Conservation (phyloP, 2,113 vertebrate genomes). For the Struthio camelus region DNA sequence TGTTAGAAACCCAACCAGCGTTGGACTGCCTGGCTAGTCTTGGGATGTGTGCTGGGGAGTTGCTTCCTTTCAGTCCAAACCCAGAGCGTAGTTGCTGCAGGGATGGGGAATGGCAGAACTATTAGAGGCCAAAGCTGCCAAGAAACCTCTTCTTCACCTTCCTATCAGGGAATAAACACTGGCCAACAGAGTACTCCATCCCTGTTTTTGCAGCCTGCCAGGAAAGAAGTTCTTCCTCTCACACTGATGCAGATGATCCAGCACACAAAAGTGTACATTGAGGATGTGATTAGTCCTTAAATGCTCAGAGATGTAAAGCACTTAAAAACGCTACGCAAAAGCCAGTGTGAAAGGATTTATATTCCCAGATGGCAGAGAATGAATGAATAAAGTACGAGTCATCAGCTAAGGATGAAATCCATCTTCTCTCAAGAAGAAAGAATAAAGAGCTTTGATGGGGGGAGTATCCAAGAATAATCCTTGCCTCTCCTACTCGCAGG, state of each 20-base stretch:
- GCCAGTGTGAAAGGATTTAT: conserved; percentile 14
- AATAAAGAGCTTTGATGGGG: neutral
- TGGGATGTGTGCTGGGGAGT: neutral
- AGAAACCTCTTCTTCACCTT: neutral
- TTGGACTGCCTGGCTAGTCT: neutral
- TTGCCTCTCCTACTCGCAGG: neutral
- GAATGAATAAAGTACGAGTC: neutral
- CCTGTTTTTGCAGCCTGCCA: neutral
- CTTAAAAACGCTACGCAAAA: conserved; percentile 24
- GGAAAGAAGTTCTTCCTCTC: neutral
- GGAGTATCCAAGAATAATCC: neutral
- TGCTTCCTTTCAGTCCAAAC: neutral
- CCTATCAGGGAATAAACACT: neutral
- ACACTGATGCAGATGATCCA: neutral
- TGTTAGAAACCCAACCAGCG: neutral
- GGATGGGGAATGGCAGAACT: neutral
- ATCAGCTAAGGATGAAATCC: conserved; percentile 12
- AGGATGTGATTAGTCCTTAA: conserved; percentile 8
- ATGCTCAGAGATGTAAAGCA: neutral
- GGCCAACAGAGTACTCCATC: neutral
- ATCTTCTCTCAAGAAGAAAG: neutral
- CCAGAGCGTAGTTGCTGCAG: fast-evolving
- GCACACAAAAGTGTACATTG: neutral
- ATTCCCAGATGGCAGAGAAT: conserved; percentile 8
- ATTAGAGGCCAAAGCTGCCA: neutral